Evolutionary conservation across 1,140 invertebrate species (phyloP), one percentile per base, ranked within the genome.

Genomic region (Drosophila biarmipes): DNA sequence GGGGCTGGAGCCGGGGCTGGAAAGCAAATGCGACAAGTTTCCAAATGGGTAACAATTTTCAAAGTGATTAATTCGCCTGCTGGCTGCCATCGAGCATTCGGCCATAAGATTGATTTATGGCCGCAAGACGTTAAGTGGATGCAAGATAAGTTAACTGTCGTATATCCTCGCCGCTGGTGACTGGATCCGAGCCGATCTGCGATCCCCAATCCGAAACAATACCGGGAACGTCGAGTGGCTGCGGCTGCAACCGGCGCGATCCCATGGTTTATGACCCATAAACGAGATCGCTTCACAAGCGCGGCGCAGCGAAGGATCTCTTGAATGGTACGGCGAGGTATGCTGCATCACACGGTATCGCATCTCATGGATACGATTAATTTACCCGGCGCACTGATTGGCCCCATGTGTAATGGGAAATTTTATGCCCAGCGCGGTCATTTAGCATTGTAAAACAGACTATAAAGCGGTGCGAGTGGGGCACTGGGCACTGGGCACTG

Each of bases 21-120:
- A 73, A 84, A 61, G 84, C 82, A 73, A 84, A 87, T 87, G 84
- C 84, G 84, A 87, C 84, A 90, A 90, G 80, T 90, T 86, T 90
- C 69, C 73, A 86, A 90, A 90, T 90, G 81, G 86, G 86, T 86
- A 90, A 90, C 87, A 80, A 90, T 86, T 90, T 84, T 81, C 86
- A 82, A 90, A 90, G 87, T 90, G 86, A 90, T 90, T 90, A 90
- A 90, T 90, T 90, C 75, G 87, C 77, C 85, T 90, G 82, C 73
- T 80, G 80, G 77, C 85, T 85, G 86, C 80, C 80, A 89, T 80
- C 80, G 73, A 78, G 80, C 82, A 73, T 86, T 86, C 72, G 81
- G 80, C 71, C 87, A 90, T 90, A 59, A 81, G 87, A 90, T 90
- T 90, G 87, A 90, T 90, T 90, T 90, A 90, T 90, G 63, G 76